Percentiles rank a stretch among this genome's conserved stretches.
phyloP scores from a whole-genome alignment of 2,797 vertebrate species.

The Hydrolagus colliei region DNA sequence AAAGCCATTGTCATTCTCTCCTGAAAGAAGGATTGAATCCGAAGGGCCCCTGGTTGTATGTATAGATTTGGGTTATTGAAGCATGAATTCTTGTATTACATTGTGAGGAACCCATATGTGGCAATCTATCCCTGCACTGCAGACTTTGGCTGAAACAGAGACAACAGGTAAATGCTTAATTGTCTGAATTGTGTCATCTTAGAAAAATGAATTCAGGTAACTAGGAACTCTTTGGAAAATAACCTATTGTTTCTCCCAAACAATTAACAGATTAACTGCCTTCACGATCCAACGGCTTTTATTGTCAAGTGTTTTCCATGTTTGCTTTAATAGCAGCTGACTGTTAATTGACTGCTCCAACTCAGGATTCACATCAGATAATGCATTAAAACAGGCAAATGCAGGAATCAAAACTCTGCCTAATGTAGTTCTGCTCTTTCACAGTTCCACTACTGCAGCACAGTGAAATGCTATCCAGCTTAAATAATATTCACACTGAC shows the following conservation, averaged over 20 bases:
- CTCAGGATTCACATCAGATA: neutral
- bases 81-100: no score
- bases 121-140: no score
- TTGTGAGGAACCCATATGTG: no score
- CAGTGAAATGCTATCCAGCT: slow-evolving; percentile 4
- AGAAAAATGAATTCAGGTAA: no score
- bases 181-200: no score
- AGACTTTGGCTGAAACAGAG: slow-evolving; percentile 7
- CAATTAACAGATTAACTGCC: neutral
- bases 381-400: slow-evolving; percentile 17
- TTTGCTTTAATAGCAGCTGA: neutral
- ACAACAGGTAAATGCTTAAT: neutral
- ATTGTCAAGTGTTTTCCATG: neutral
- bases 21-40: no score
- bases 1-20: no score
- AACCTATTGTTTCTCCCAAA: neutral
- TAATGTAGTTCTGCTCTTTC: neutral
- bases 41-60: no score
- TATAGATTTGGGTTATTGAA: no score
- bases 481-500: slow-evolving; percentile 18
- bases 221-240: neutral
- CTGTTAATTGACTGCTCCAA: neutral
- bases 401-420: slow-evolving; percentile 7
- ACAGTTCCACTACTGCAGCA: neutral
- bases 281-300: neutral